Evolutionary conservation across 2,888 invertebrate genomes (phyloP).

Genomic region (Drosophila parthenogenetica): DNA sequence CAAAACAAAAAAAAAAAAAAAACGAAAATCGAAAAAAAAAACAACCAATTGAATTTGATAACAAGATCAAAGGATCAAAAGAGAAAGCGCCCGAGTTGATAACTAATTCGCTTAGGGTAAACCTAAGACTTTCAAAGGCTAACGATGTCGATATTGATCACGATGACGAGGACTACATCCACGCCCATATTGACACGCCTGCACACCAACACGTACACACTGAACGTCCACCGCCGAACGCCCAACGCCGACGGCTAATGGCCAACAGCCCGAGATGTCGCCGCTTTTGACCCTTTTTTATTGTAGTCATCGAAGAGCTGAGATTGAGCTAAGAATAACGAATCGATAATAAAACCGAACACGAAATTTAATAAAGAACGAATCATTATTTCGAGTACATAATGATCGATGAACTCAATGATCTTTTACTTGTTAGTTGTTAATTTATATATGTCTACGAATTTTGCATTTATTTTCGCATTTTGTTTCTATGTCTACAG

Average conservation of each 20-base stretch:
- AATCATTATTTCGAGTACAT: conserved; percentile 50
- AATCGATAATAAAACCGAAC: conserved; percentile 25
- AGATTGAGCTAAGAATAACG: conserved; percentile 23
- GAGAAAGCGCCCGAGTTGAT: conserved; percentile 56
- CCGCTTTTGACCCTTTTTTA: conserved; percentile 77
- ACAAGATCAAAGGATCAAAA: conserved; percentile 76
- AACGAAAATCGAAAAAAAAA: background rate
- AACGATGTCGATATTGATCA: conserved; percentile 49
- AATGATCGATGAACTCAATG: conserved; percentile 44
- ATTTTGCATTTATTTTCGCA: conserved; percentile 18
- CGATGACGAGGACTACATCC: background rate
- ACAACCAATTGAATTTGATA: conserved; percentile 49
- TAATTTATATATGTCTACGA: background rate
- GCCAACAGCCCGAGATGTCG: conserved; percentile 45
- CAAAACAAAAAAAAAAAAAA: background rate
- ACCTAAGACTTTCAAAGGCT: conserved; percentile 24
- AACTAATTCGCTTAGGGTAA: conserved; percentile 19
- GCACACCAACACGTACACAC: conserved; percentile 31
- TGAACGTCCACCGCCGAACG: conserved; percentile 50
- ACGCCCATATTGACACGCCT: conserved; percentile 17
- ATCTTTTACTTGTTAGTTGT: conserved; percentile 45
- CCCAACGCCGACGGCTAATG: conserved; percentile 19
- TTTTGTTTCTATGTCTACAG: conserved; percentile 83
- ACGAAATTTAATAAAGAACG: conserved; percentile 29
- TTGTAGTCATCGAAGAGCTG: conserved; percentile 48